phyloP scores from a whole-genome alignment of 2,797 vertebrate species.

The Enteromius fasciolatus region DNA sequence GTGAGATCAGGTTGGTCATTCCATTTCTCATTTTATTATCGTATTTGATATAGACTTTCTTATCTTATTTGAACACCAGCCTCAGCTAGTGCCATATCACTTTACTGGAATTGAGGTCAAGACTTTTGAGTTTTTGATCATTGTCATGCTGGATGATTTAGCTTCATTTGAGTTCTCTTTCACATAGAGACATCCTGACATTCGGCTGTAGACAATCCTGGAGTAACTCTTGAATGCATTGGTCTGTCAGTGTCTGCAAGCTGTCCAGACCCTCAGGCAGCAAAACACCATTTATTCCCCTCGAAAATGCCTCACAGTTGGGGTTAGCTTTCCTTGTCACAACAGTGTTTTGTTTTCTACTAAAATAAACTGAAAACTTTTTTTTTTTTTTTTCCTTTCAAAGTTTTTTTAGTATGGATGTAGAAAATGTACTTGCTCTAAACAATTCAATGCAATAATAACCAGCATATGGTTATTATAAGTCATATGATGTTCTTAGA shows the following conservation, averaged over 20 bases:
- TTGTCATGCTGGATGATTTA: conserved; percentile 8
- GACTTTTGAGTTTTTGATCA: conserved; percentile 15
- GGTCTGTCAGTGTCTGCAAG: neutral
- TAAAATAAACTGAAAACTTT: neutral
- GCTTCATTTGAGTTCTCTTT: neutral
- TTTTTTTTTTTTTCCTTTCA: neutral
- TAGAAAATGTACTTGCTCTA: neutral
- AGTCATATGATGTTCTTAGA: neutral
- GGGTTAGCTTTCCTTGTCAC: neutral
- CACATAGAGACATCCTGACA: neutral
- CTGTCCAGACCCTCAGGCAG: conserved; percentile 5
- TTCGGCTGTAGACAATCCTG: neutral
- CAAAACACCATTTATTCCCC: neutral
- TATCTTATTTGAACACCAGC: neutral
- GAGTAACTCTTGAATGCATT: neutral
- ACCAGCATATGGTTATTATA: too few relatives aligned
- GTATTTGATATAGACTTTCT: neutral
- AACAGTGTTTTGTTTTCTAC: neutral
- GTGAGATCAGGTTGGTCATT: neutral
- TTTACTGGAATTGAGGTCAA: neutral
- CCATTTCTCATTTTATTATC: neutral
- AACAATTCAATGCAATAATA: neutral
- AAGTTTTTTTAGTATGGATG: neutral
- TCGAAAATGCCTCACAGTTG: neutral
- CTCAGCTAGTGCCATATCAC: neutral